Evolutionary conservation across 2,113 vertebrate genomes (phyloP).

Genomic region (Rafetus swinhoei): DNA sequence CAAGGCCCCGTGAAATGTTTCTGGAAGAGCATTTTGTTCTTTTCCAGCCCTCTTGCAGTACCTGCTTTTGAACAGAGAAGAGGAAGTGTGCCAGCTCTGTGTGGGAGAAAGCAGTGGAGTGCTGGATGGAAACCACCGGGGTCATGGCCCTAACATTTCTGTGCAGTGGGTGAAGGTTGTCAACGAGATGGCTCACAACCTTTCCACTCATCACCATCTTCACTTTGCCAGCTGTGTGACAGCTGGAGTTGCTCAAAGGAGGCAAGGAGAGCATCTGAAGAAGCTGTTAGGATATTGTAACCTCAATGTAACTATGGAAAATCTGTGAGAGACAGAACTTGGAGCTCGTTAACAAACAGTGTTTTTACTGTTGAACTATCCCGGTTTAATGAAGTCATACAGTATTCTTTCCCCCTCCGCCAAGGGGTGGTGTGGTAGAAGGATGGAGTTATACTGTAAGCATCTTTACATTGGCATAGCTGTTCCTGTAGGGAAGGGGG

Average conservation of each 20-base stretch:
- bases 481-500: background rate
- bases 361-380: background rate
- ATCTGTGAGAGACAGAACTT: background rate
- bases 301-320: fast-evolving
- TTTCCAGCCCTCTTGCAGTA: background rate
- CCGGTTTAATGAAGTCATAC: background rate
- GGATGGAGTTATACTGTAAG: background rate
- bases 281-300: background rate
- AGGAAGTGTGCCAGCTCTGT: fast-evolving
- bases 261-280: background rate
- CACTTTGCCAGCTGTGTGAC: background rate
- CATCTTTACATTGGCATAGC: background rate
- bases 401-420: background rate
- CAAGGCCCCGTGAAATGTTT: background rate
- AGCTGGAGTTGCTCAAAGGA: background rate
- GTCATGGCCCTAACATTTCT: background rate
- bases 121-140: background rate
- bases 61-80: fast-evolving
- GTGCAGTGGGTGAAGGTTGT: background rate
- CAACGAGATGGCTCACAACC: background rate
- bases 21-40: background rate
- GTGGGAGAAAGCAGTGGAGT: fast-evolving
- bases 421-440: background rate
- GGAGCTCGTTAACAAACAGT: background rate
- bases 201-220: background rate